Percentiles rank a stretch among this genome's conserved stretches.
Evolutionary conservation across 2,113 vertebrate genomes (phyloP).

Genomic region (Thalassoma bifasciatum): DNA sequence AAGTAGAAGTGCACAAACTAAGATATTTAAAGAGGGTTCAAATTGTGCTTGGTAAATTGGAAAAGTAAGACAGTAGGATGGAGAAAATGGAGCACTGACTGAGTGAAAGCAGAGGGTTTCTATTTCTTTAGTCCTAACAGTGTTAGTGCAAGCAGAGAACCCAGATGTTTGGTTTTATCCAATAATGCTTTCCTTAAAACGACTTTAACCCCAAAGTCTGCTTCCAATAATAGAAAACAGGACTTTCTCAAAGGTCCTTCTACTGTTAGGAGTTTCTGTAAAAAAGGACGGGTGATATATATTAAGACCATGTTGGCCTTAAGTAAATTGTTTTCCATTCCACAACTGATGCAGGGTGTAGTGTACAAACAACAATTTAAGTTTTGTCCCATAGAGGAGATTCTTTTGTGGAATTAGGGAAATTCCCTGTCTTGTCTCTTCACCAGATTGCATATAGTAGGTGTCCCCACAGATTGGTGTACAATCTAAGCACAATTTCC

Average conservation of each 20-base stretch:
- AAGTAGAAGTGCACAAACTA: constrained; percentile 43
- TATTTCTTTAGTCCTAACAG: constrained; percentile 62
- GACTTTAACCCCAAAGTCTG: constrained; percentile 70
- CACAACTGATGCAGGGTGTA: constrained; percentile 66
- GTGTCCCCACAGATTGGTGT: constrained; percentile 62
- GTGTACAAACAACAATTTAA: constrained; percentile 73
- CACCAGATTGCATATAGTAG: constrained; percentile 70
- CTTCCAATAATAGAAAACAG: constrained; percentile 74
- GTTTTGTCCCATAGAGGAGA: constrained; percentile 67
- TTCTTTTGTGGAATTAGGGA: constrained; percentile 83
- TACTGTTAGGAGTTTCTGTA: constrained; percentile 59
- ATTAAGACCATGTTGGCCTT: constrained; percentile 69
- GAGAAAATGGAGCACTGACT: constrained; percentile 51
- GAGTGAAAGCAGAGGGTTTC: constrained; percentile 61
- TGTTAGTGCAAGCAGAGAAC: constrained; percentile 53
- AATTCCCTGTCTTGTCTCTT: constrained; percentile 71
- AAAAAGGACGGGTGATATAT: constrained; percentile 57
- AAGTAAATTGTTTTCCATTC: constrained; percentile 77
- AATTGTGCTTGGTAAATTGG: constrained; percentile 36
- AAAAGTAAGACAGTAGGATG: constrained; percentile 34
- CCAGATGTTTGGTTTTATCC: constrained; percentile 79
- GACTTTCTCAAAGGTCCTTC: constrained; percentile 60
- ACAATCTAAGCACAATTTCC: constrained; percentile 84
- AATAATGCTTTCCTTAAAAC: constrained; percentile 76
- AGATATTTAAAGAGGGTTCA: constrained; percentile 29